Percentiles rank a stretch among this genome's conserved stretches.
These are phyloP conservation scores for Cheilinus undulatus DNA, from an alignment of 2,113 vertebrate genomes.

Conservation along the genomic window DNA sequence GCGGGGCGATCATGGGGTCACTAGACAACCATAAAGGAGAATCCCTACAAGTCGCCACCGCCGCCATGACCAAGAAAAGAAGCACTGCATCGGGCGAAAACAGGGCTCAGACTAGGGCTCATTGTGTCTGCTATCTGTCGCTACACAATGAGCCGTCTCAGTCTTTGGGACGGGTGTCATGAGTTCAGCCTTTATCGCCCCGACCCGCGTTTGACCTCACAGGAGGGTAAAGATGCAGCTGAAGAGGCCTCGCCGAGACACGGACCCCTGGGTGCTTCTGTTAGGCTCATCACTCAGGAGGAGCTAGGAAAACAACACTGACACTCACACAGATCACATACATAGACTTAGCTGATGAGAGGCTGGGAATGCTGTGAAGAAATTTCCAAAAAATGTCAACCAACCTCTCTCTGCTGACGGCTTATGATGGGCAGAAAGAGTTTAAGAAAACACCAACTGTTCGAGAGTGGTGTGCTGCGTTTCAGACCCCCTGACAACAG, in stretches of 20 bases:
- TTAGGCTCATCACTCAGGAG: conserved; percentile 59
- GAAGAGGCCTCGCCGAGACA: conserved; percentile 57
- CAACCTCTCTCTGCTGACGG: conserved; percentile 2
- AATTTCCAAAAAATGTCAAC: conserved; percentile 32
- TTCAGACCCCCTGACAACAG: conserved; percentile 5
- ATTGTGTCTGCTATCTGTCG: conserved; percentile 77
- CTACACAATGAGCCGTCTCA: conserved; percentile 74
- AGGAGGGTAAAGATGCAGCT: conserved; percentile 68
- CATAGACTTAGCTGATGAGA: conserved; percentile 14
- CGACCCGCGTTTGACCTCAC: conserved; percentile 76
- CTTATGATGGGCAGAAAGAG: conserved; percentile 37
- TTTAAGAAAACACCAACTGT: conserved; percentile 55
- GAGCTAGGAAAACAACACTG: conserved; percentile 45
- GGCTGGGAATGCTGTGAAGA: conserved; percentile 14
- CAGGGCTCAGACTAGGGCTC: conserved; percentile 52
- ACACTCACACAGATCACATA: conserved; percentile 12
- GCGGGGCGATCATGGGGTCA: conserved; percentile 60
- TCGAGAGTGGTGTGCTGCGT: background rate
- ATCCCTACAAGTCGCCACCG: conserved; percentile 35
- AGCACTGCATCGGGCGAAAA: conserved; percentile 44
- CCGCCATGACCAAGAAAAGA: conserved; percentile 46
- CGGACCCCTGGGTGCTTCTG: conserved; percentile 51
- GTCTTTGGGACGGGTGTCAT: conserved; percentile 72
- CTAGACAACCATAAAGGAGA: conserved; percentile 67
- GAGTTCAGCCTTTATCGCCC: conserved; percentile 77